phyloP scores from a whole-genome alignment of 2,888 invertebrate species.

The Latheticus oryzae region DNA sequence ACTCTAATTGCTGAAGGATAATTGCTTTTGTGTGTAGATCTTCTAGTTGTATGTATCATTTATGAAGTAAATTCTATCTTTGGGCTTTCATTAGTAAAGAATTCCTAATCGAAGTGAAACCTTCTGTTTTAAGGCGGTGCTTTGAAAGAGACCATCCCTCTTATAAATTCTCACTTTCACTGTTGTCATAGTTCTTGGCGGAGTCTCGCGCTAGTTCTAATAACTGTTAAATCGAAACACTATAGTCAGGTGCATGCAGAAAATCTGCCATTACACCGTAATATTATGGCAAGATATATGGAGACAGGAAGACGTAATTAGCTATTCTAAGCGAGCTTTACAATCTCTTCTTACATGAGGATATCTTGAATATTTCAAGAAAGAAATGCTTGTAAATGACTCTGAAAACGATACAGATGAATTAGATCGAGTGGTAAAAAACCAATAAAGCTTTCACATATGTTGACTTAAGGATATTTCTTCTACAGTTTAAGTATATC shows the following conservation, averaged over 20 bases:
- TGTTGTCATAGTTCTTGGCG: conserved; percentile 15
- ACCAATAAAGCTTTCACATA: conserved; percentile 37
- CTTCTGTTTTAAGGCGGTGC: conserved; percentile 38
- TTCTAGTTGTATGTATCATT: conserved; percentile 19
- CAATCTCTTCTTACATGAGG: conserved; percentile 23
- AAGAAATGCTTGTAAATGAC: conserved; percentile 27
- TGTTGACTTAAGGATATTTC: conserved; percentile 28
- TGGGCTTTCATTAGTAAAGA: conserved; percentile 4
- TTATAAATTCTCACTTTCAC: conserved; percentile 43
- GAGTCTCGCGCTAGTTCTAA: too few relatives aligned
- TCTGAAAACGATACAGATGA: conserved; percentile 35
- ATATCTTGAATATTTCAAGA: conserved; percentile 22
- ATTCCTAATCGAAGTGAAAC: conserved; percentile 42
- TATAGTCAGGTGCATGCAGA: conserved; percentile 22
- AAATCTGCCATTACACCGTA: conserved; percentile 20
- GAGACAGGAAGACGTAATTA: conserved; percentile 35
- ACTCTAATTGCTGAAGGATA: conserved; percentile 33
- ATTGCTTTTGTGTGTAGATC: conserved; percentile 33
- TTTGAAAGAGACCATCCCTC: conserved; percentile 42
- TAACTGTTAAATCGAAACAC: conserved; percentile 8
- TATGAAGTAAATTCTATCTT: conserved; percentile 8
- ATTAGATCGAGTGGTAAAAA: conserved; percentile 33
- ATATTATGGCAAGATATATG: conserved; percentile 29
- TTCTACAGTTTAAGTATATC: too few relatives aligned
- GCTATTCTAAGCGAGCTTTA: conserved; percentile 29